Evolutionary conservation across 2,113 vertebrate species (phyloP).

Genomic region (Microtus montanus): DNA sequence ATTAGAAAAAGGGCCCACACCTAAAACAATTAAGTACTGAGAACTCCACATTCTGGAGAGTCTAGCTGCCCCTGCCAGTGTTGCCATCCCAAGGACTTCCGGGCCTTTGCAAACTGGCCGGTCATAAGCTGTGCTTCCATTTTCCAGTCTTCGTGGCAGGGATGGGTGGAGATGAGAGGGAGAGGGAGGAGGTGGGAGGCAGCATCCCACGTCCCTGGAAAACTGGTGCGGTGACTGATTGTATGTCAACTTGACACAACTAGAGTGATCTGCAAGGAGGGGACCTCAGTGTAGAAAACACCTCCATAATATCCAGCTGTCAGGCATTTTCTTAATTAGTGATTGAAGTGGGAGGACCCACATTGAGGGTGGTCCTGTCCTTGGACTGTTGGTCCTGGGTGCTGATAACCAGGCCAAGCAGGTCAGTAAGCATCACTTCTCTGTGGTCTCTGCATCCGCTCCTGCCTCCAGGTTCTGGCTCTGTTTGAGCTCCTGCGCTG

Average conservation of each 20-base stretch:
- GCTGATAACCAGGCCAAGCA: background rate
- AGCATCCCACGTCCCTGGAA: background rate
- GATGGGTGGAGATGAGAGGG: background rate
- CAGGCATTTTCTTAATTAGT: background rate
- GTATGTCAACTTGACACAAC: background rate
- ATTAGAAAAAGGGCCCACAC: background rate
- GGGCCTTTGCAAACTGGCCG: background rate
- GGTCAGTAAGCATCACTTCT: background rate
- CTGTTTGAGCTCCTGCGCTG: background rate
- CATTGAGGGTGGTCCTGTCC: background rate
- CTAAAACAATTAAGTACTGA: background rate
- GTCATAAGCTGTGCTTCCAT: background rate
- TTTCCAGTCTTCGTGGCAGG: background rate
- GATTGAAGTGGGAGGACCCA: background rate
- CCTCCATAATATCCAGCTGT: background rate
- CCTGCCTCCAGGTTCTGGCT: background rate
- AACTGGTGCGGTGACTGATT: background rate
- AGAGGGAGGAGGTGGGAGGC: background rate
- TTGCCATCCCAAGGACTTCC: background rate
- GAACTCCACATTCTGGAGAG: background rate
- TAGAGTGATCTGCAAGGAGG: background rate
- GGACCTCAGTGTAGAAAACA: background rate
- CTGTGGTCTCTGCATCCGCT: background rate
- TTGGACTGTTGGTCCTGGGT: background rate
- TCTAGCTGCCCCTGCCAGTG: too few relatives aligned